Evolutionary conservation across 2,797 vertebrate species (phyloP).

Genomic region (Platyrinchus mystaceus): DNA sequence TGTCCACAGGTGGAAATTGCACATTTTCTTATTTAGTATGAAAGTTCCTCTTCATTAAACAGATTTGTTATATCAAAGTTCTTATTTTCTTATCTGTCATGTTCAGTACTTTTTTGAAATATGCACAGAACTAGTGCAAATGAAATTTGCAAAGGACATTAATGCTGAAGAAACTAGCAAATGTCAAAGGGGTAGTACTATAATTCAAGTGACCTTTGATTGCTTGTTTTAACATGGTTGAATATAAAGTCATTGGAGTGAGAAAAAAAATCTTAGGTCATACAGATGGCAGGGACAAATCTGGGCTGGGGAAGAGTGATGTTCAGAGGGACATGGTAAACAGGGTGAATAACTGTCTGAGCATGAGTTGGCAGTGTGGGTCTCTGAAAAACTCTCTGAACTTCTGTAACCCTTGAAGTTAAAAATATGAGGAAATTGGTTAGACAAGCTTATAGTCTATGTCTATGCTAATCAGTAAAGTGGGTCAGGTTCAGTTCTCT

Average conservation of each 20-base stretch:
- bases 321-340: neutral
- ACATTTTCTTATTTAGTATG: neutral
- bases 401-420: neutral
- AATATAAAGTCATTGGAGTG: neutral
- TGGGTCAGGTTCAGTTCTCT: neutral
- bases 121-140: neutral
- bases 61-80: neutral
- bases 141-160: neutral
- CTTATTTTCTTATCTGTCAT: neutral
- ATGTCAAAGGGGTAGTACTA: neutral
- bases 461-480: neutral
- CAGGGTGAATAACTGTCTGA: slow-evolving; percentile 41
- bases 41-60: neutral
- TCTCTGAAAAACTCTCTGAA: neutral
- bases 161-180: neutral
- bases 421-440: slow-evolving; percentile 6
- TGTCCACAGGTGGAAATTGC: neutral
- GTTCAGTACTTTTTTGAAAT: neutral
- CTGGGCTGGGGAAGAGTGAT: neutral
- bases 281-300: neutral
- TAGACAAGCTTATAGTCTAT: neutral
- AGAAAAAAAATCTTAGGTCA: slow-evolving; percentile 30
- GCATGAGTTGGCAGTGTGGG: neutral
- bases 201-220: neutral
- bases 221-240: neutral